phyloP scores from a whole-genome alignment of 2,113 vertebrate species.

The Tragelaphus buxtoni region DNA sequence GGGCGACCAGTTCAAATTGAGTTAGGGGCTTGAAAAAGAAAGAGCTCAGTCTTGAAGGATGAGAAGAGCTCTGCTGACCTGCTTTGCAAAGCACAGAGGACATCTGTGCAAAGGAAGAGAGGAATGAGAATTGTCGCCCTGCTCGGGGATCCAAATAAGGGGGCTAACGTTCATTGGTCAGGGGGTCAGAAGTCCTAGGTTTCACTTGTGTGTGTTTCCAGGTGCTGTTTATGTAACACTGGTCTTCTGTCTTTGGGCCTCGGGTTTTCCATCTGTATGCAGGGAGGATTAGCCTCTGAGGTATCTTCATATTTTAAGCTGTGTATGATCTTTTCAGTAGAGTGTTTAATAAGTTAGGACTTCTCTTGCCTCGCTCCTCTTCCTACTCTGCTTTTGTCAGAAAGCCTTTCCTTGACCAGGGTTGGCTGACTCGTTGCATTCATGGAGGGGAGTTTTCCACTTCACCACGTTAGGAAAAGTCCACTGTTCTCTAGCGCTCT shows the following conservation, averaged over 20 bases:
- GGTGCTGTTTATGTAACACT: not conserved
- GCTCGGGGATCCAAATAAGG: not conserved
- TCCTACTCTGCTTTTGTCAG: not conserved
- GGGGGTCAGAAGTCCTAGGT: not conserved
- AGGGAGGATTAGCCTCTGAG: not conserved
- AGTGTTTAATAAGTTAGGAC: not conserved
- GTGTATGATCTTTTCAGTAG: not conserved
- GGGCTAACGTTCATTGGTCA: not conserved
- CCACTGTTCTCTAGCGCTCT: not conserved
- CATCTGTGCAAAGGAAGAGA: not conserved
- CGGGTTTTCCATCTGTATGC: not conserved
- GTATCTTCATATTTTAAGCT: not conserved
- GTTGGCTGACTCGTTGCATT: not conserved
- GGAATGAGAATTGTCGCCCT: not conserved
- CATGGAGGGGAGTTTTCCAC: not conserved
- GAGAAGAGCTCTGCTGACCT: not conserved
- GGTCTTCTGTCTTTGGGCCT: not conserved
- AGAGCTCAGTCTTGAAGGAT: not conserved
- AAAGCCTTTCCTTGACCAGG: not conserved
- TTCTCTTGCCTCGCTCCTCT: not conserved
- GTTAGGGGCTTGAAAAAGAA: not conserved
- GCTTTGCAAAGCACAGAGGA: not conserved
- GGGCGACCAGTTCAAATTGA: not conserved
- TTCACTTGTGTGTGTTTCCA: not conserved
- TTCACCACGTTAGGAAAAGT: not conserved